Evolutionary conservation across 2,797 vertebrate species (phyloP).

Genomic region (Artibeus lituratus): DNA sequence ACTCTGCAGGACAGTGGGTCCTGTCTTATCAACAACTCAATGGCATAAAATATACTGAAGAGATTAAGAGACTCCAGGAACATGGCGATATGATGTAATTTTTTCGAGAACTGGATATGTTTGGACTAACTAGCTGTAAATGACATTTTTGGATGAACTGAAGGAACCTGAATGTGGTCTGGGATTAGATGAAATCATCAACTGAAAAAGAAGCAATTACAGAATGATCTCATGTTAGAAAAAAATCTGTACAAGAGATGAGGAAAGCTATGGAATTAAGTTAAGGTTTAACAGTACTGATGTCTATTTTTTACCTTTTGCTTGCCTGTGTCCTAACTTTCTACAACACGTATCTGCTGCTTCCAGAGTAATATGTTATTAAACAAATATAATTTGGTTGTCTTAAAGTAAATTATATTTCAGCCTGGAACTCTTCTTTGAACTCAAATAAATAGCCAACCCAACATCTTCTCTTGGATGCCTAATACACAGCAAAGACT

Average conservation of each 20-base stretch:
- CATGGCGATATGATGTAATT: not conserved
- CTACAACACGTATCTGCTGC: not conserved
- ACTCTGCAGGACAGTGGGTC: not conserved
- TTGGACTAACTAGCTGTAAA: not conserved
- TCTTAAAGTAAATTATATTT: not conserved
- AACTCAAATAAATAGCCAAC: not conserved
- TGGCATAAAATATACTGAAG: not conserved
- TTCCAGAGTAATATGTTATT: not conserved
- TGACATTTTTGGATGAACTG: not conserved
- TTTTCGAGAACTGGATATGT: not conserved
- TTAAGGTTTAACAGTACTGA: not conserved
- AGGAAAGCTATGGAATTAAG: not conserved
- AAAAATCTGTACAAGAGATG: not conserved
- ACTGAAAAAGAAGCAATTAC: not conserved
- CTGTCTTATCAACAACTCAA: not conserved
- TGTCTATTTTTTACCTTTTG: not conserved
- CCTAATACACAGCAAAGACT: not conserved
- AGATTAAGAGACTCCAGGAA: not conserved
- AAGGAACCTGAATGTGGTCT: not conserved
- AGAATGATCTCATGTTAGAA: not conserved
- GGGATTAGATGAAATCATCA: not conserved
- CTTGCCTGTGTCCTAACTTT: not conserved
- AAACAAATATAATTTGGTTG: not conserved
- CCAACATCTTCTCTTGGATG: not conserved
- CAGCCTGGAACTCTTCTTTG: not conserved